Base-by-base conservation (phyloP, 2,797 vertebrate genomes). In the Alfaro cultratus region DNA sequence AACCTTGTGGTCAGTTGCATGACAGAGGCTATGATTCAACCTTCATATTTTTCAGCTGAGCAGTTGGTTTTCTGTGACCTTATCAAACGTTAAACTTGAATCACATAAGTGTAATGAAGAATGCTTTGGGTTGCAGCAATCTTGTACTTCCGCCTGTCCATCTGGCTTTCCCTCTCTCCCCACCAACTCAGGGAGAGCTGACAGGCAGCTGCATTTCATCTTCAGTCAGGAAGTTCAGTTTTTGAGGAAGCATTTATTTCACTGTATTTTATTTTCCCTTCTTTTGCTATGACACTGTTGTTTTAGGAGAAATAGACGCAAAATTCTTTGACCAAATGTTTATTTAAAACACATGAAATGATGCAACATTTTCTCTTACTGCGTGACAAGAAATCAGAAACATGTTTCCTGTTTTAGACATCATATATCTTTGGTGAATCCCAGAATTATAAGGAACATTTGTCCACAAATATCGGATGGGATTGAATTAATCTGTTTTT, bases 191-290 rank as follows among this genome's bases (percentile, higher is more conserved):
- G 78, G 76, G 64, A 45, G 82, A 82, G 73, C 88, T 89, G 92
- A 91, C 91, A 92, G 90, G 91, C 94, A 95, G 94, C 93, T 95
- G 94, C 87, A 89, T 85, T 92, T 87, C 87, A 88, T 95, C 93
- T 88, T 73, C 75, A 84, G 85, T 31, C 83, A 82, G 86, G 83
- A 85, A 86, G 77, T 76, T 34, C 41, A 73, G 75, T 75, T 81
- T 80, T 76, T 57, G 73, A 87, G 79, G 80, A 89, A 80, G 79
- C 77, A 64, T 86, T 82, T 74, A 76, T 62, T 74, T 85, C 76
- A 85, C 71, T 73, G 73, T 45, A 39, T 79, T 34, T 16, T 15
- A 23, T 12, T 16, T 46, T 26, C 71, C 55, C 8, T 34, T 41
- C 12, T 34, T 55, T 64, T 78, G 18, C 18, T 72, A 62, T 16